A percentile compares a stretch with the other conserved stretches of the same genome.
Evolutionary conservation across 1,140 invertebrate species (phyloP).

Genomic region (Hycleus cichorii): DNA sequence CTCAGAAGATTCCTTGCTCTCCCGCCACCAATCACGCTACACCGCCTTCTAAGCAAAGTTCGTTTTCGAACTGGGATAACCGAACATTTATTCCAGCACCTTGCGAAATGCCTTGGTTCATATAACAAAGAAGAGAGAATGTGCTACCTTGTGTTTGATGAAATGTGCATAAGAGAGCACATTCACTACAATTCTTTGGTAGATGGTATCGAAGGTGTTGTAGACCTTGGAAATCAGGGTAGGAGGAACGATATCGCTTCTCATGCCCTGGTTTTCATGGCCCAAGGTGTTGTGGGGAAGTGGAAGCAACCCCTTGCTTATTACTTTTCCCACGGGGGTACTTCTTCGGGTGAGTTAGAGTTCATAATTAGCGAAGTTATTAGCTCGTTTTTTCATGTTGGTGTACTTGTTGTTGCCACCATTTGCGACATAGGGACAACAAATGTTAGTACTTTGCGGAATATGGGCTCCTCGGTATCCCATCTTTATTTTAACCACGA

Average conservation of each 20-base stretch:
- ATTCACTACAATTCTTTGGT: conserved; percentile 9
- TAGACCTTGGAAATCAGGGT: no score
- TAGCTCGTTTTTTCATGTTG: background rate
- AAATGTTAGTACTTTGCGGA: no score
- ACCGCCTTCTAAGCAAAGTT: conserved; percentile 4
- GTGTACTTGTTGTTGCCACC: no score
- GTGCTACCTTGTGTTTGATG: conserved; percentile 9
- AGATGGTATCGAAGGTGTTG: background rate
- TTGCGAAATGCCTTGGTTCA: background rate
- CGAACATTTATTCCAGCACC: conserved; percentile 3
- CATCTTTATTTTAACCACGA: no score
- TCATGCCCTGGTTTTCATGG: conserved; percentile 11
- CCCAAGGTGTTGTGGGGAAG: background rate
- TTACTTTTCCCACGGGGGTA: background rate
- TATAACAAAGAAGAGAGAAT: background rate
- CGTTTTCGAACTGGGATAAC: conserved; percentile 16
- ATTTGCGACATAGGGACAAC: no score
- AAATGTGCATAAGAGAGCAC: conserved; percentile 6
- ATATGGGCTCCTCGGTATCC: no score
- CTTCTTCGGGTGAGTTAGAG: background rate
- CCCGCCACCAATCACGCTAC: conserved; percentile 8
- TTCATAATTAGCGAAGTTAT: background rate
- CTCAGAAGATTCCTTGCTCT: conserved; percentile 2
- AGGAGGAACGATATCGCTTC: background rate
- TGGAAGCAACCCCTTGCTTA: conserved; percentile 8